Percentiles rank a stretch among this genome's conserved stretches.
Evolutionary conservation across 2,888 invertebrate genomes (phyloP).

Genomic region (Therioaphis trifolii): DNA sequence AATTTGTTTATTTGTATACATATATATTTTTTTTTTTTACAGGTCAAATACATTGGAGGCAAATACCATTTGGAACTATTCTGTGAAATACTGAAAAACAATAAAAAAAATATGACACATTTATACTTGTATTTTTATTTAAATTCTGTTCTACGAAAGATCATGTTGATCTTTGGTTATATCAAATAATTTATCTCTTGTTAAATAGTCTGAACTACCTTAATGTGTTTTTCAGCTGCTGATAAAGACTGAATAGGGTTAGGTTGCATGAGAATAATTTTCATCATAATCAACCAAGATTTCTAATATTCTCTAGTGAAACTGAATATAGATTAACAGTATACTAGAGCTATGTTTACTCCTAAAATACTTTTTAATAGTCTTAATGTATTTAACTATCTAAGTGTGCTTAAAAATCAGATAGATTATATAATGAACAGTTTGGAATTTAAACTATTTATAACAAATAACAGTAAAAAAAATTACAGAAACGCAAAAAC

Average conservation of each 20-base stretch:
- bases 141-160: too few relatives aligned
- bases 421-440: constrained; percentile 17
- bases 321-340: neutral
- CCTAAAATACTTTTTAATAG: too few relatives aligned
- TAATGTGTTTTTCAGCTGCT: too few relatives aligned
- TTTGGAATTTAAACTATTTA: constrained; percentile 55
- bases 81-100: neutral
- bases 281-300: too few relatives aligned
- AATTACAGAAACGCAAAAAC: constrained; percentile 24
- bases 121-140: constrained; percentile 1
- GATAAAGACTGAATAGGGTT: too few relatives aligned
- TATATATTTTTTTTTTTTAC: constrained; percentile 30
- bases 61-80: constrained; percentile 41
- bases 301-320: too few relatives aligned
- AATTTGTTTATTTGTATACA: neutral
- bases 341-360: constrained; percentile 8
- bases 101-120: constrained; percentile 3
- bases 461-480: constrained; percentile 48
- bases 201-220: too few relatives aligned
- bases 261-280: too few relatives aligned
- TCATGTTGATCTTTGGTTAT: too few relatives aligned
- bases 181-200: too few relatives aligned
- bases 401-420: constrained; percentile 32
- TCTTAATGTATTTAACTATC: constrained; percentile 39
- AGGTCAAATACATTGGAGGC: constrained; percentile 49